Evolutionary conservation across 1,140 invertebrate genomes (phyloP), one percentile per base, ranked within the genome.

Genomic region (Acromyrmex charruanus): DNA sequence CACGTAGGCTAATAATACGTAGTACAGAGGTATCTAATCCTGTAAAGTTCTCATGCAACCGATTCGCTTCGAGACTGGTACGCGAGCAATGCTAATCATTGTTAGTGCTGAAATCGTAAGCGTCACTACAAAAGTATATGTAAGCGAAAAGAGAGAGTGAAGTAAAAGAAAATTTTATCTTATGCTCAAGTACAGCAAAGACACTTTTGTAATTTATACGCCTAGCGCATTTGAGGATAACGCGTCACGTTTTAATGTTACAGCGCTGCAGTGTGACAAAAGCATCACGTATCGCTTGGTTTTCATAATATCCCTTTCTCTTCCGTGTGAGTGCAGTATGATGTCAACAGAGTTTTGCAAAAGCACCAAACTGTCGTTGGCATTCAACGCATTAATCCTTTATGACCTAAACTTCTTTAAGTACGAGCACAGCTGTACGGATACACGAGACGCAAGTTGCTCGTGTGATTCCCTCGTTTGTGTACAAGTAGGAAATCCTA

Each of bases 331-430:
- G 79, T 44, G 66, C 51, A 58, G 58, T 72, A 39, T 16, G 31
- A 4, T 35, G 55, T 82, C 55, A 75, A 16, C 69, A n/a, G 39
- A 49, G 12, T 84, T 84, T 55, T 59, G 63, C 39, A 58, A 51
- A 31, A 61, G 12, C 49, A 49, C 18, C 55, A 75, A 61, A 75
- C 55, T 75, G 55, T 75, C 69, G 80, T 61, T 72, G 80, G 68
- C 6, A 61, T 74, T 74, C 55, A 82, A 21, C 68, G 80, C 68
- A 69, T 82, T 72, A 82, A 82, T 28, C 68, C 68, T 72, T 74
- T 82, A 82, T 69, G 51, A 51, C 61, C 35, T 7, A 61, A 82
- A 84, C 69, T 84, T 84, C 69, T 75, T 84, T 61, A 75, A 61
- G 51, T 71, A 44, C 77, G n/a, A 53, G 63, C 63, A 49, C 69